phyloP scores from a whole-genome alignment of 1,140 invertebrate species.

The Apolygus lucorum region DNA sequence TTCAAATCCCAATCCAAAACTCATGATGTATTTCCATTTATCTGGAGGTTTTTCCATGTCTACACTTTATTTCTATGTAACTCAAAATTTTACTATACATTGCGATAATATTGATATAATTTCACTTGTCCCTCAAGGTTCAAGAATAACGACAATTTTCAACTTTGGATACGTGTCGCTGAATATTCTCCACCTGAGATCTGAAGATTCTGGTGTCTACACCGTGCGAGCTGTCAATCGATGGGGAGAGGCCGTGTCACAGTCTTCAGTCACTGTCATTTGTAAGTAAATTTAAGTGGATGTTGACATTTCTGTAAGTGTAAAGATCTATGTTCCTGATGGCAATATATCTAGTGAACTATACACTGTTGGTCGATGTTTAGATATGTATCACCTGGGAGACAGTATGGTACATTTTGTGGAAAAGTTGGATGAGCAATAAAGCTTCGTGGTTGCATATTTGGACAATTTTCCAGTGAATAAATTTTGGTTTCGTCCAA shows the following conservation, averaged over 20 bases:
- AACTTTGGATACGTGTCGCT: slow-evolving; percentile 98
- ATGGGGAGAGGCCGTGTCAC: slow-evolving; percentile 74
- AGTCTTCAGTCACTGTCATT: slow-evolving; percentile 65
- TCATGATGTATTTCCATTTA: too few relatives aligned
- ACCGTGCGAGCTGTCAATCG: slow-evolving; percentile 82
- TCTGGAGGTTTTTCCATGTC: neutral
- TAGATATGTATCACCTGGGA: too few relatives aligned
- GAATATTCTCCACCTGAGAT: slow-evolving; percentile 92
- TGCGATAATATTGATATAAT: neutral
- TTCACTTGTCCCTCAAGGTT: slow-evolving; percentile 45
- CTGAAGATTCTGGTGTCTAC: slow-evolving; percentile 87
- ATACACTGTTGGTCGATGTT: too few relatives aligned
- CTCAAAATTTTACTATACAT: neutral
- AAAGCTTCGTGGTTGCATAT: too few relatives aligned
- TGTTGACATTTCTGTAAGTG: too few relatives aligned
- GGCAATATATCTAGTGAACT: too few relatives aligned
- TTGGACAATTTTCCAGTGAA: too few relatives aligned
- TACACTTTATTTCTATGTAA: too few relatives aligned
- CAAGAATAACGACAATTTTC: slow-evolving; percentile 89
- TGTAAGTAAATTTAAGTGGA: slow-evolving; percentile 54
- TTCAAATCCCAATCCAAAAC: too few relatives aligned
- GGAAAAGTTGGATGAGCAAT: too few relatives aligned
- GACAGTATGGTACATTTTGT: too few relatives aligned
- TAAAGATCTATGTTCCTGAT: too few relatives aligned
- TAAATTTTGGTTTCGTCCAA: slow-evolving; percentile 18